A percentile compares a stretch with the other conserved stretches of the same genome.
Conservation (phyloP, 2,797 vertebrate species). For the Catamblyrhynchus diadema region DNA sequence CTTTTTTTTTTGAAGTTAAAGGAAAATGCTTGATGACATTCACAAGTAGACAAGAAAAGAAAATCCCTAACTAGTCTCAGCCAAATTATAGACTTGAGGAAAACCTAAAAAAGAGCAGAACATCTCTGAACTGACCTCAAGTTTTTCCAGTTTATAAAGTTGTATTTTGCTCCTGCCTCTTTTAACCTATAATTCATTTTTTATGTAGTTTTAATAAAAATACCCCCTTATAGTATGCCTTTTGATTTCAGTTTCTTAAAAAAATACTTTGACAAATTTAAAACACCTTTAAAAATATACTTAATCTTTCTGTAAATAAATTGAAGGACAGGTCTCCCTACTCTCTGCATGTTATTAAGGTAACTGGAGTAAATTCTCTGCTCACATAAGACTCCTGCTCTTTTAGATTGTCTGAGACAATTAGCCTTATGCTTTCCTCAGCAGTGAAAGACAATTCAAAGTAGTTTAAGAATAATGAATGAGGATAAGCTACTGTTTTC, state of each 20-base stretch:
- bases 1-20: not conserved
- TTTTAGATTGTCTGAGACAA: not conserved
- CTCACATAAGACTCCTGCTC: not conserved
- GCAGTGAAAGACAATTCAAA: not conserved
- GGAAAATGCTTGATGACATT: not conserved
- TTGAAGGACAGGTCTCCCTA: not conserved
- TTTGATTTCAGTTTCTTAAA: not conserved
- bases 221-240: not conserved
- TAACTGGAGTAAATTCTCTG: not conserved
- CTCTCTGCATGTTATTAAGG: not conserved
- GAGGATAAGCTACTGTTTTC: not conserved
- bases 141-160: not conserved
- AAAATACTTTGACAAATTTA: not conserved
- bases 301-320: not conserved
- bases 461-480: not conserved
- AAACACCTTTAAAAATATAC: not conserved
- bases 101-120: not conserved
- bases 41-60: conserved; percentile 18
- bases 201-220: not conserved
- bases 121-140: not conserved
- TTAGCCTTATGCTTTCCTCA: not conserved
- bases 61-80: not conserved
- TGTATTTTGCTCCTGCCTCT: not conserved
- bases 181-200: not conserved
- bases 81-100: conserved; percentile 51